Conservation (phyloP, 2,888 invertebrate species). For the Octodonta nipae region DNA sequence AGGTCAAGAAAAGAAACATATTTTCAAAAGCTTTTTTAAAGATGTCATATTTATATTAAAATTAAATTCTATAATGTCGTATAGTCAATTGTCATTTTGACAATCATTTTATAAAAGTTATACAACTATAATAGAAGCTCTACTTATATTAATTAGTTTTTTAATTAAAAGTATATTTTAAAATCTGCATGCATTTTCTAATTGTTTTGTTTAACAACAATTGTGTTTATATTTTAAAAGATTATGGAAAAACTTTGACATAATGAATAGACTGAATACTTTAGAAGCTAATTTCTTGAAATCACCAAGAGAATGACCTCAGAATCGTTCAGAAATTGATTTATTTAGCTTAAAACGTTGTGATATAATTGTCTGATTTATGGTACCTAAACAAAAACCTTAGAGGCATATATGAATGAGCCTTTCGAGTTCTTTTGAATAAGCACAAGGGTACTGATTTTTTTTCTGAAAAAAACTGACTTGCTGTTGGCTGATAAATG, state of each 20-base stretch:
- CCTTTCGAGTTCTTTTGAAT: slow-evolving; percentile 17
- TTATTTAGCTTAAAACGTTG: slow-evolving; percentile 25
- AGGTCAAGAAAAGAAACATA: no score
- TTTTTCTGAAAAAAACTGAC: slow-evolving; percentile 22
- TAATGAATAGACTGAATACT: background rate
- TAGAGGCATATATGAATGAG: slow-evolving; percentile 6
- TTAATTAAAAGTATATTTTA: no score
- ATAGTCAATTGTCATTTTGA: no score
- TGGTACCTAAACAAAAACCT: slow-evolving; percentile 23
- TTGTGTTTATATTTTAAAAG: background rate
- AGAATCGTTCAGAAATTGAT: background rate
- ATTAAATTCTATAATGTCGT: no score
- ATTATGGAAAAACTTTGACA: background rate
- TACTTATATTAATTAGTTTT: no score
- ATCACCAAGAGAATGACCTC: slow-evolving; percentile 11
- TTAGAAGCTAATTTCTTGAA: no score
- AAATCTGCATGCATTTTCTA: no score
- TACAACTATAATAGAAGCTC: no score
- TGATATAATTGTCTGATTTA: slow-evolving; percentile 28
- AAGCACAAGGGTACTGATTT: slow-evolving; percentile 30
- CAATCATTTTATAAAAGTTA: no score
- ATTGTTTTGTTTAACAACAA: no score
- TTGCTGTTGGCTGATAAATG: slow-evolving; percentile 26
- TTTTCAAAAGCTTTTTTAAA: no score
- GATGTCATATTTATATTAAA: no score